Conservation (phyloP, 2,797 vertebrate genomes). For the Threskiornis aethiopicus region DNA sequence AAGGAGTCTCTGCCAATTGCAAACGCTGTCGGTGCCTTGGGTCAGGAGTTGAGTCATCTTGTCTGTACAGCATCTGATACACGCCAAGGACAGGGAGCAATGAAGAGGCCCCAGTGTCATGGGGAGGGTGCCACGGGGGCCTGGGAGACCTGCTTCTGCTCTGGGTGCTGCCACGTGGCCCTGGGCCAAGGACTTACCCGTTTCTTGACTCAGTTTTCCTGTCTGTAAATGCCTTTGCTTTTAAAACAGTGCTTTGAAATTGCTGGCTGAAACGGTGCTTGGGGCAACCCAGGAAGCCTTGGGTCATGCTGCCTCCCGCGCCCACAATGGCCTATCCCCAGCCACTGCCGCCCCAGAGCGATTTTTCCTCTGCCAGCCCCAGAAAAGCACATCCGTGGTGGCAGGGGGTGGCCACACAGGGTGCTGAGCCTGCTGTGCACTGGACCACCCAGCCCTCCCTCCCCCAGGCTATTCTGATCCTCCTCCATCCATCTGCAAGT, state of each 20-base stretch:
- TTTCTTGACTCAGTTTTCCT: neutral
- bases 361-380: neutral
- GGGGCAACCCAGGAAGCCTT: neutral
- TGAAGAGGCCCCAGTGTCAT: neutral
- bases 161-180: neutral
- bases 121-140: neutral
- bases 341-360: rapidly evolving
- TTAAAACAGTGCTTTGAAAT: neutral
- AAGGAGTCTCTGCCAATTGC: neutral
- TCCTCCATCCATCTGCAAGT: neutral
- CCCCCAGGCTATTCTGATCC: neutral
- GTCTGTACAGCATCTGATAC: neutral
- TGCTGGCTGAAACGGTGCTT: neutral
- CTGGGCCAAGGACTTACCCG: neutral
- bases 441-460: neutral
- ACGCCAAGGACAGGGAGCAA: neutral
- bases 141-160: neutral
- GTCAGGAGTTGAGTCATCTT: neutral
- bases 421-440: neutral
- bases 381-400: neutral
- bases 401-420: neutral
- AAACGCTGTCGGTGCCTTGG: neutral
- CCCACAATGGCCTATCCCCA: neutral
- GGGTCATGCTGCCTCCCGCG: neutral
- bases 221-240: neutral